Evolutionary conservation across 2,113 vertebrate genomes (phyloP), one percentile per base, ranked within the genome.

Genomic region (Casuarius casuarius): DNA sequence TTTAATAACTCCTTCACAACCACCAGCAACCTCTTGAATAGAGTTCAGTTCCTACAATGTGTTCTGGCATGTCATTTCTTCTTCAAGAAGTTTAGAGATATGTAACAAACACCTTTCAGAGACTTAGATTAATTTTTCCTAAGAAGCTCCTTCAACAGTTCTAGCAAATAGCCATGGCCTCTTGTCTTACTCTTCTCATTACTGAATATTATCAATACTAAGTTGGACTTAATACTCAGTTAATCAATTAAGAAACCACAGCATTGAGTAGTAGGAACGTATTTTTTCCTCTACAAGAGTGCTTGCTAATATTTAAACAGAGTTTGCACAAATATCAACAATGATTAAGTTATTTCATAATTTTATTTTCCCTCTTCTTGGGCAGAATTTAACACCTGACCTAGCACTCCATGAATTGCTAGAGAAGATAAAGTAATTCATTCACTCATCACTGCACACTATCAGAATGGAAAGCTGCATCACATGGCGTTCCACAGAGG

Each of bases 21-120:
- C 33, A 86, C 72, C 58, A 84, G 49, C 66, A 4, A 2, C 52
- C 62, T 94, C 38, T 70, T 4, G 19, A 52, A 82, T 17, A 3
- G 46, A 44, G 84, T 84, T 83, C 67, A 94, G 25, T 56, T 92
- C 77, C 68, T 51, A 44, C 73, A 81, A 76, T 54, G 40, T 44
- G 38, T 38, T 87, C 62, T 58, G 44, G 5, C 26, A 14, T 62
- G 63, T n/a, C 48, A 52, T 52, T 48, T 52, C 40, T 89, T 67
- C 74, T 90, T 95, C 71, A 65, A 72, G 84, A 49, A 85, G 61
- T 29, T 73, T 79, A 80, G 89, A 93, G 52, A 84, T 40, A 84
- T 3, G 23, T 35, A 94, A 65, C 61, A 73, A 81, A 89, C 44
- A 78, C 9, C 44, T 52, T 87, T 81, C 78, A 94, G 77, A 79